Base-by-base conservation (phyloP, 2,113 vertebrate species). In the Ardeotis arabs region DNA sequence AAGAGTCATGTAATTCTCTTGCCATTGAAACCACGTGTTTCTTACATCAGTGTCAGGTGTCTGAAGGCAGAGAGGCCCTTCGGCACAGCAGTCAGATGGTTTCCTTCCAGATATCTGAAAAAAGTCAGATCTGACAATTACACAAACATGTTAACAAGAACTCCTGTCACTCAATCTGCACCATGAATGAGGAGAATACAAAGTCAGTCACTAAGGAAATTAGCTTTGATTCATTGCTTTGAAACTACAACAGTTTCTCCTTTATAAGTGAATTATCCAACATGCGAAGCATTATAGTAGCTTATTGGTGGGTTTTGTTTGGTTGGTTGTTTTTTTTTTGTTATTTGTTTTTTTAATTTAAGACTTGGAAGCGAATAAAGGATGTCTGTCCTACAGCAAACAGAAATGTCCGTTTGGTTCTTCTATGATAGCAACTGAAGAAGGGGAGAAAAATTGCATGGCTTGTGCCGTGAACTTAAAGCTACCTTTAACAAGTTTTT, bases 51-150 rank as follows among this genome's bases (percentile, higher is more conserved):
- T 8, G 98, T 98, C 87, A 99, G 98, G 84, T 99, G 99, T 97
- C 98, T 99, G 96, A 99, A 98, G 83, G 94, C 55, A 8, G 98
- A 98, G 84, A 99, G 98, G 82, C 99, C 99, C 97, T 98, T 99
- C 7, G 99, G 99, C 91, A 99, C 99, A 33, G 99, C 98, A 64
- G 99, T 98, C 95, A 99, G 98, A 81, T 98, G 98, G 97, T 99
- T 99, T 91, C 99, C 99, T 98, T 99, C 99, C 98, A 99, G 98
- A 96, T 99, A 99, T 28, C 99, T 99, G 98, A 95, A 98, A 97
- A 79, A 97, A 62, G 55, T 5, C 95, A 93, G 49, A 81, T 94
- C 93, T 84, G 70, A 89, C 50, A 90, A 92, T 95, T 79, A 93
- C 25, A 87, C 74, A 93, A 87, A 89, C 45, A 83, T 6, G 37